Evolutionary conservation across 1,140 invertebrate genomes (phyloP), one percentile per base, ranked within the genome.

Genomic region (Riptortus pedestris): DNA sequence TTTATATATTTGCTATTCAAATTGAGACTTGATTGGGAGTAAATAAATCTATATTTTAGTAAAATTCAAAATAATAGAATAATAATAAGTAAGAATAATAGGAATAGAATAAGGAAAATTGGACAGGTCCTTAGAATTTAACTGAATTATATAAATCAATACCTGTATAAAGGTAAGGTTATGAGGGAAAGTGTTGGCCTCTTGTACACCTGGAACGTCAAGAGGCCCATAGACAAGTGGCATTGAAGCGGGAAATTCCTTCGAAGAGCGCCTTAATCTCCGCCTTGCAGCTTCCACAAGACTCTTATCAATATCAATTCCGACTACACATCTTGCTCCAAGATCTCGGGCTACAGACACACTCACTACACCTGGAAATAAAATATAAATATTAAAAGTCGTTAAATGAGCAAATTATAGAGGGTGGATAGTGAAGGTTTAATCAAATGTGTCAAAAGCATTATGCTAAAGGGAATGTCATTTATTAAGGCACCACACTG

Each of bases 281-380:
- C 85, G 88, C 61, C 84, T 79, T 2, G 92, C 92, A 60, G 85
- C 63, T 51, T 70, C 64, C 16, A 69, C 58, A 12, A 69, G 52
- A 31, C n/a, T 84, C 31, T 83, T 77, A 79, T 99, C 96, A 71
- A 99, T 98, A 74, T 99, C 96, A 51, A 99, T 86, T 38, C 96
- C 96, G 38, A 91, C 81, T 62, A 98, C 87, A 69, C 85, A 86
- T 62, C 83, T 83, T 2, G 95, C 92, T 31, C 82, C 78, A 72
- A 91, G 87, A 70, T 94, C 86, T 66, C 88, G 80, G 0, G 92
- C 96, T 57, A 98, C 79, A 0, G 85, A 85, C 20, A 90, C 78
- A 2, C 95, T 96, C 52, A 99, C 83, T 73, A 96, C 90, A 2
- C 96, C 51, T 55, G 24, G 1, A 55, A 55, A 55, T 2, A 2